Conservation (phyloP, 2,888 invertebrate genomes). For the Sphaeridia pumilis region DNA sequence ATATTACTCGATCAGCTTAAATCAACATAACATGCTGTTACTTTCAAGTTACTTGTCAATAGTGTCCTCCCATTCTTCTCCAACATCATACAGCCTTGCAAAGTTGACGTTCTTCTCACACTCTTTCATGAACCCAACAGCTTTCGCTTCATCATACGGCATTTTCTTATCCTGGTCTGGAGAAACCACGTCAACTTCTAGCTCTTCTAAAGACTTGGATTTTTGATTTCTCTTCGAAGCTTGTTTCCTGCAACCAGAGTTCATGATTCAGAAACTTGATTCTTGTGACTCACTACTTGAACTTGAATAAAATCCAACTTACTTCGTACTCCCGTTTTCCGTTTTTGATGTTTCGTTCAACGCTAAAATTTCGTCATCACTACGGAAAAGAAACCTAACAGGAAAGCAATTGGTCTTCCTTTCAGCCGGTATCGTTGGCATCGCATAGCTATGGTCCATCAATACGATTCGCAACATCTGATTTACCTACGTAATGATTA, state of each 20-base stretch:
- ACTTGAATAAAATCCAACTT: no score
- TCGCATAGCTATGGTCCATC: conserved; percentile 24
- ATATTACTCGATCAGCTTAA: neutral
- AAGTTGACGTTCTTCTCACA: conserved; percentile 53
- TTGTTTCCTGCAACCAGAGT: conserved; percentile 1
- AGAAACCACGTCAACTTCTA: conserved; percentile 44
- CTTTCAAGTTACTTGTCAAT: conserved; percentile 48
- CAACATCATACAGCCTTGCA: conserved; percentile 47
- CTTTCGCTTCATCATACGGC: conserved; percentile 50
- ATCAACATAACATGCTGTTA: no score
- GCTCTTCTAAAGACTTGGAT: conserved; percentile 32
- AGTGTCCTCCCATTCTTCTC: conserved; percentile 56
- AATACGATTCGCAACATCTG: conserved; percentile 22
- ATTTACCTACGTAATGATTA: no score
- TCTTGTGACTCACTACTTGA: no score
- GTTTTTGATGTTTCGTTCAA: conserved; percentile 1
- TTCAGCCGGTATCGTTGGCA: conserved; percentile 7
- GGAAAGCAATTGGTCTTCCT: conserved; percentile 11
- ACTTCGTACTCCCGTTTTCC: neutral
- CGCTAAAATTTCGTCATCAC: conserved; percentile 1
- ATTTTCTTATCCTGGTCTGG: conserved; percentile 42
- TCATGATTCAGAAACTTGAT: no score
- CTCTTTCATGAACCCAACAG: conserved; percentile 56
- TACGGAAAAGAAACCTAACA: conserved; percentile 4
- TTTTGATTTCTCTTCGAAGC: conserved; percentile 2